Evolutionary conservation across 2,113 vertebrate genomes (phyloP).

Genomic region (Tonatia bakeri): DNA sequence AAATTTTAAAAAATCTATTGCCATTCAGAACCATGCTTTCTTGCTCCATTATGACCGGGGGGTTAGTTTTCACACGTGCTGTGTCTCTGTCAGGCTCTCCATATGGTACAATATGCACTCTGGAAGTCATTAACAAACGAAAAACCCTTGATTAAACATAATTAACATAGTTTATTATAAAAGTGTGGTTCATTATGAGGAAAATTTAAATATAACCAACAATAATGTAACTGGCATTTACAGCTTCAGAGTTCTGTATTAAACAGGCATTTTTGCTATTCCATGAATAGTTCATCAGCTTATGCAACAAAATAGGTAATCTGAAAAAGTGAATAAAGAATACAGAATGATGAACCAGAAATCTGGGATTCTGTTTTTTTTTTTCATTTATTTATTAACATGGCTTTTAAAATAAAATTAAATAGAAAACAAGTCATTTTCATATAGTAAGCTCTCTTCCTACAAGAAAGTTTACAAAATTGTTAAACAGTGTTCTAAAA

Average conservation of each 20-base stretch:
- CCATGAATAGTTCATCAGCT: constrained; percentile 78
- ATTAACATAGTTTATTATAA: constrained; percentile 82
- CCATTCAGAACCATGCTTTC: not conserved
- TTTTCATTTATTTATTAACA: not conserved
- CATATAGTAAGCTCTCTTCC: constrained; percentile 65
- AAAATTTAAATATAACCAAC: constrained; percentile 91
- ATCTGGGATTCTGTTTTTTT: constrained; percentile 62
- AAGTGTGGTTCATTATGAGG: constrained; percentile 96
- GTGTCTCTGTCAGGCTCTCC: not conserved
- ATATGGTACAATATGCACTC: not conserved
- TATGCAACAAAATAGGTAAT: constrained; percentile 80
- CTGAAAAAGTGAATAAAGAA: constrained; percentile 76
- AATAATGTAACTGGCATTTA: constrained; percentile 83
- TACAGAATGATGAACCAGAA: constrained; percentile 72
- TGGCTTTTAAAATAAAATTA: constrained; percentile 74
- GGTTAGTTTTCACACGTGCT: not conserved
- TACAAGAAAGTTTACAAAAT: constrained; percentile 61
- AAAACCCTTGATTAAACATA: constrained; percentile 5
- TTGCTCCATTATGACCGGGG: not conserved
- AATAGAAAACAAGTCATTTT: constrained; percentile 73
- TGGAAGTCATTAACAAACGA: not conserved
- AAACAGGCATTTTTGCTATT: constrained; percentile 81
- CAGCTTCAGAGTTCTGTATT: constrained; percentile 81
- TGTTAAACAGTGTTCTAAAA: constrained; percentile 65
- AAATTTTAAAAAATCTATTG: not conserved